Evolutionary conservation across 2,113 vertebrate genomes (phyloP).

Genomic region (Enhydra lutris): DNA sequence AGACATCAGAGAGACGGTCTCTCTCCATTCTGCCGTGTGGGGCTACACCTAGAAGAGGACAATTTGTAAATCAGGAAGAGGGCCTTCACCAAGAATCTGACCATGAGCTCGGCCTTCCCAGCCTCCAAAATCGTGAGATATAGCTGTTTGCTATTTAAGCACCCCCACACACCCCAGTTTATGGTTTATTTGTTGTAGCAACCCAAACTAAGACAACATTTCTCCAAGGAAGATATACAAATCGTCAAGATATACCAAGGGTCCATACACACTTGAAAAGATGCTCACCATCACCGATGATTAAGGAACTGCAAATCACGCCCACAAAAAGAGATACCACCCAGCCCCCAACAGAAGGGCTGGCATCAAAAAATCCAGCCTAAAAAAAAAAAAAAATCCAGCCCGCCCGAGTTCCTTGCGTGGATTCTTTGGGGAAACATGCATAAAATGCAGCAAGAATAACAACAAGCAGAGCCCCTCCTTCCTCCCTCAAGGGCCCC

Average conservation of each 20-base stretch:
- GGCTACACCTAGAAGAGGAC: not conserved
- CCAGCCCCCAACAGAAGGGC: not conserved
- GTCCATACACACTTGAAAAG: not conserved
- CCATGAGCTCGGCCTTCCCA: not conserved
- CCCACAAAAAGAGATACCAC: not conserved
- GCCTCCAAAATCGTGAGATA: not conserved
- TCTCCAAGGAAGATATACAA: not conserved
- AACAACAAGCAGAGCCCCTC: not conserved
- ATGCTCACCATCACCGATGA: not conserved
- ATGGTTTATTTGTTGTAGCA: not conserved
- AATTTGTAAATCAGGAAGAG: not conserved
- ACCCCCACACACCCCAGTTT: not conserved
- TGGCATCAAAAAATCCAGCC: not conserved
- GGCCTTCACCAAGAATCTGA: not conserved
- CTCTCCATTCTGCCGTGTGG: not conserved
- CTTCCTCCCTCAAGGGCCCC: not conserved
- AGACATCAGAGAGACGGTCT: not conserved
- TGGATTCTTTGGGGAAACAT: not conserved
- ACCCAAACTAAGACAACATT: not conserved
- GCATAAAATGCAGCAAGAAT: not conserved
- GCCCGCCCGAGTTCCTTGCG: fast-evolving
- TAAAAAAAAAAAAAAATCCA: not conserved
- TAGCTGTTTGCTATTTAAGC: not conserved
- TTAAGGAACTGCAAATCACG: not conserved
- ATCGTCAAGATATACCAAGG: not conserved